Evolutionary conservation across 2,113 vertebrate species (phyloP).

Genomic region (Mystacornis crossleyi): DNA sequence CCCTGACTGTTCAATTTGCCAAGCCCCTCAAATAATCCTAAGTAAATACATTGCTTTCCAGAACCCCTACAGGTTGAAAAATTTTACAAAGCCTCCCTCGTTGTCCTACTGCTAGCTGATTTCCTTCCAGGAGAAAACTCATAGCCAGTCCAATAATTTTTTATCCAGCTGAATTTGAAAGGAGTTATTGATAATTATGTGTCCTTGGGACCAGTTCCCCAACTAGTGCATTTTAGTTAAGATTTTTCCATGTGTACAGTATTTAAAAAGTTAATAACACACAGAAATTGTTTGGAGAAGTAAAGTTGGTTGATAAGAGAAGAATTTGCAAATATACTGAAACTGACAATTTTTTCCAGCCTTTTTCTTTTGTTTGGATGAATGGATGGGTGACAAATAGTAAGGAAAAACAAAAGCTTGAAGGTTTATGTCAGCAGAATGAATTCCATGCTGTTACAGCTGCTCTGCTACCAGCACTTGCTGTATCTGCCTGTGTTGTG

Average conservation of each 20-base stretch:
- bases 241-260: background rate
- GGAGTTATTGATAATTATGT: background rate
- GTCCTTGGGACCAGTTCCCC: background rate
- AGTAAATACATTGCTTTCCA: slow-evolving; percentile 47
- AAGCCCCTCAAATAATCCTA: slow-evolving; percentile 37
- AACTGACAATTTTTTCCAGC: background rate
- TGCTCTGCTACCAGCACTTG: background rate
- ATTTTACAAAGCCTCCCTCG: background rate
- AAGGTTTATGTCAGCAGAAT: background rate
- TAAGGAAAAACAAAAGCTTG: background rate
- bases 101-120: background rate
- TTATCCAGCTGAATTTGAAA: slow-evolving; percentile 32
- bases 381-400: background rate
- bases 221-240: background rate
- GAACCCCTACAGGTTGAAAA: slow-evolving; percentile 4
- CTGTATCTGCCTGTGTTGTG: background rate
- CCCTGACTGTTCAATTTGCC: slow-evolving; percentile 1
- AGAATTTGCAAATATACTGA: slow-evolving; percentile 15
- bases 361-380: background rate
- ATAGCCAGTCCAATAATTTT: background rate
- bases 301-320: background rate
- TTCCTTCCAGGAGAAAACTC: slow-evolving; percentile 15
- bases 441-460: background rate
- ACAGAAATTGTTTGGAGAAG: slow-evolving; percentile 8
- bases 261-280: background rate